phyloP scores from a whole-genome alignment of 2,888 invertebrate genomes.

The Geotrupes spiniger region DNA sequence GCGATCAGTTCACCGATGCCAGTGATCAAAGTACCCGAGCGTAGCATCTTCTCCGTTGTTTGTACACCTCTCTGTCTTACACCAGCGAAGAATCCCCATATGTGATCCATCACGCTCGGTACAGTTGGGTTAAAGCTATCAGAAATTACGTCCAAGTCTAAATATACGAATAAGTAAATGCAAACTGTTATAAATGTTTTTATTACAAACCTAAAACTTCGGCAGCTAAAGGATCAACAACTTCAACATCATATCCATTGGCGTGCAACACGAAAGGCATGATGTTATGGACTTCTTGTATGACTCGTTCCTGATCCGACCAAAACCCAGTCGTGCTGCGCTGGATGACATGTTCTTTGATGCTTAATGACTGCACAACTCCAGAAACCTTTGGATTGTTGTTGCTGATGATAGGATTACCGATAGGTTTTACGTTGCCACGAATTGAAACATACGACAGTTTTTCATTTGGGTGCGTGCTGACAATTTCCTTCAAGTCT shows the following conservation, averaged over 20 bases:
- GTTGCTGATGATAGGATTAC: slow-evolving; percentile 70
- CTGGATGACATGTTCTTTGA: slow-evolving; percentile 81
- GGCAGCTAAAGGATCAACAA: slow-evolving; percentile 72
- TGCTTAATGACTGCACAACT: slow-evolving; percentile 74
- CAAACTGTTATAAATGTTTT: slow-evolving; percentile 9
- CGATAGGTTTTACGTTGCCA: slow-evolving; percentile 73
- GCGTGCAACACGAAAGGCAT: slow-evolving; percentile 75
- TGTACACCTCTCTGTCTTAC: slow-evolving; percentile 80
- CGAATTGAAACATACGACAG: slow-evolving; percentile 73
- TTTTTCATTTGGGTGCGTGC: slow-evolving; percentile 60
- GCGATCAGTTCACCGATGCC: slow-evolving; percentile 73
- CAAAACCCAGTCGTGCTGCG: slow-evolving; percentile 82
- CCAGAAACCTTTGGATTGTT: slow-evolving; percentile 72
- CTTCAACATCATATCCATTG: slow-evolving; percentile 64
- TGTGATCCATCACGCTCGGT: slow-evolving; percentile 72
- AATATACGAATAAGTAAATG: slow-evolving; percentile 14
- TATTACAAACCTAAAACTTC: slow-evolving; percentile 58
- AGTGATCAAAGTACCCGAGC: slow-evolving; percentile 77
- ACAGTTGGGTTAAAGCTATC: slow-evolving; percentile 79
- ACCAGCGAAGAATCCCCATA: slow-evolving; percentile 84
- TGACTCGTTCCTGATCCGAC: slow-evolving; percentile 76
- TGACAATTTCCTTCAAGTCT: slow-evolving; percentile 61
- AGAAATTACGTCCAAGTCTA: slow-evolving; percentile 77
- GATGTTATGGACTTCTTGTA: slow-evolving; percentile 74
- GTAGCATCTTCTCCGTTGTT: slow-evolving; percentile 82